Evolutionary conservation across 2,797 vertebrate genomes (phyloP).

Genomic region (Pipistrellus pygmaeus): DNA sequence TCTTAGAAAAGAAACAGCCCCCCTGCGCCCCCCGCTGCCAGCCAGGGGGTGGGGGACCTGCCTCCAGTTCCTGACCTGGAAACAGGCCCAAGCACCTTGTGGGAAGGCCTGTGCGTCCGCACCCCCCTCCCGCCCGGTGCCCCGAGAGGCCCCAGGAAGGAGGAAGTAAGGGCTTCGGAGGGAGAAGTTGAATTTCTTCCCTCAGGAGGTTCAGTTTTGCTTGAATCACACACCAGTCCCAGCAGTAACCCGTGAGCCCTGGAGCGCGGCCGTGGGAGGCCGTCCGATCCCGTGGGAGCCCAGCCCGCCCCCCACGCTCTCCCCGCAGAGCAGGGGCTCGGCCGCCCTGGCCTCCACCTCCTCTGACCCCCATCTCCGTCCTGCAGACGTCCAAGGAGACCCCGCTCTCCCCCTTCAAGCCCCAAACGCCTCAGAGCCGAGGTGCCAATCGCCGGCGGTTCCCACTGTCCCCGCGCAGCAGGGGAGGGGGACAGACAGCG

Average conservation of each 20-base stretch:
- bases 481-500: too few relatives aligned
- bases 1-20: neutral
- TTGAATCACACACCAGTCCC: neutral
- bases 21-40: neutral
- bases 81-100: conserved; percentile 40
- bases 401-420: neutral
- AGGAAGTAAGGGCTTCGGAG: conserved; percentile 59
- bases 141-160: neutral
- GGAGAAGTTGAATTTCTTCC: neutral
- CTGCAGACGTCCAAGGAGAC: neutral
- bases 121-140: neutral
- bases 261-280: neutral
- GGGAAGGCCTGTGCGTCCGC: conserved; percentile 21
- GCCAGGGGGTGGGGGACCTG: neutral
- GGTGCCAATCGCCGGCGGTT: neutral
- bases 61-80: conserved; percentile 60
- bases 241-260: neutral
- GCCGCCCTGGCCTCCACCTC: too few relatives aligned
- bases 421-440: neutral
- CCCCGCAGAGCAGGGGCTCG: neutral
- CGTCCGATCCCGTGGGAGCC: too few relatives aligned
- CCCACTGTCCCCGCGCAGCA: neutral
- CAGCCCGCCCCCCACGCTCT: neutral
- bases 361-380: too few relatives aligned
- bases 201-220: neutral